Base-by-base conservation (phyloP, 2,113 vertebrate species). In the Herpetotheres cachinnans region DNA sequence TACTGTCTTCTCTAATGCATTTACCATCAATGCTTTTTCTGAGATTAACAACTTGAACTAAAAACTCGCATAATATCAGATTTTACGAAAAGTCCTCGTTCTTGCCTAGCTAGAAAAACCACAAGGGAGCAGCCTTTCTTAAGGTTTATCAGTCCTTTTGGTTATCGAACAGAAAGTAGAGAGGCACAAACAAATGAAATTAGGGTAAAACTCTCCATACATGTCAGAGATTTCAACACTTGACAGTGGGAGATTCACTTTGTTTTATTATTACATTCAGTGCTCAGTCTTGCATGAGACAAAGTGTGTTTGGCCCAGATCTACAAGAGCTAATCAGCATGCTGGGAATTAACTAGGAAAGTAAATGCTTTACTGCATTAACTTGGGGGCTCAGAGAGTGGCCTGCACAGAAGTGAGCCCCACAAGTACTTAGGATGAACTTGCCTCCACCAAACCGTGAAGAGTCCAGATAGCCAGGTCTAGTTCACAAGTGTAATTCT, bases 121-220 rank as follows among this genome's bases (percentile, higher is more conserved):
- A 96, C 96, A 97, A 97, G 97, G 86, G 91, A 97, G 94, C 92
- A 97, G 95, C 89, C 94, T 97, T 96, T 94, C 96, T 97, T 95
- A 94, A 96, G 44, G 52, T 95, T 95, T 97, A 52, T 92, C 36
- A 95, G 32, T 46, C n/a, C 44, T 65, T 85, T 85, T 87, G 19
- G 30, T 94, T 96, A 63, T 36, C 73, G 92, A 71, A 17, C 26
- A 78, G n/a, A 59, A 89, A 83, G 20, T 26, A 86, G 18, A 86
- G 38, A 95, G 70, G 69, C 29, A 82, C 32, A 87, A 71, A 78
- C 19, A 83, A 81, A 81, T 34, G 8, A 70, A 91, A 79, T 69
- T 52, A 74, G 62, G 66, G 24, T 82, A 96, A 72, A 86, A 52
- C 46, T 85, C 95, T 16, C 61, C 56, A 38, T 56, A 72, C 62